phyloP scores from a whole-genome alignment of 2,113 vertebrate genomes.

The Gavialis gangeticus region DNA sequence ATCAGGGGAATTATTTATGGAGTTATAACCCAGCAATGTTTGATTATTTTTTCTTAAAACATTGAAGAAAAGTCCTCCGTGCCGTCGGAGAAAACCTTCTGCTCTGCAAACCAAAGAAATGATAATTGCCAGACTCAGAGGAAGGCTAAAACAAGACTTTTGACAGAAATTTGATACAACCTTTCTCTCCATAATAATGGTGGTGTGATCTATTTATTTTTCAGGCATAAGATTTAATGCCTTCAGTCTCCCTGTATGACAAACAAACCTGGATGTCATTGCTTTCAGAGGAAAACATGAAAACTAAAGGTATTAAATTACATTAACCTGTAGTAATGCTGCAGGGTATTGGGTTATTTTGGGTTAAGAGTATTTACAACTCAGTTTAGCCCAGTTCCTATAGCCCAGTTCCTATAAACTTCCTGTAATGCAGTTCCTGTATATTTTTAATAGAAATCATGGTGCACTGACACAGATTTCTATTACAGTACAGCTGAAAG shows the following conservation, averaged over 20 bases:
- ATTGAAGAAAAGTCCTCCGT: neutral
- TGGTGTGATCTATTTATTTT: neutral
- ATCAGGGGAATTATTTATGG: neutral
- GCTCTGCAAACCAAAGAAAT: neutral
- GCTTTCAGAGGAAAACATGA: neutral
- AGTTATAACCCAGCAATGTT: neutral
- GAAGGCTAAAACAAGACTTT: neutral
- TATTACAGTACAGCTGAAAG: neutral
- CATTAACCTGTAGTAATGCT: neutral
- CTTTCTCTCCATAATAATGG: neutral
- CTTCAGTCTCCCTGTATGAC: neutral
- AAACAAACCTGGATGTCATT: neutral
- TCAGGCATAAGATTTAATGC: neutral
- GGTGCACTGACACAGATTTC: neutral
- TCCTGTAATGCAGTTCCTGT: neutral
- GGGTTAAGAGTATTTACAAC: neutral
- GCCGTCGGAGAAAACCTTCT: neutral
- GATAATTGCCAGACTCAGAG: neutral
- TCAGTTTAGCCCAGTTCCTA: neutral
- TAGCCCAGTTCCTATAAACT: neutral
- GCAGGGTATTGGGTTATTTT: neutral
- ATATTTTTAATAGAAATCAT: too few species aligned
- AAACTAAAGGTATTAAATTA: neutral
- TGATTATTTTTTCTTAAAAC: neutral
- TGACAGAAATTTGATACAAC: neutral